A percentile compares a stretch with the other conserved stretches of the same genome.
phyloP scores from a whole-genome alignment of 1,140 invertebrate genomes.

The Ostrea edulis region DNA sequence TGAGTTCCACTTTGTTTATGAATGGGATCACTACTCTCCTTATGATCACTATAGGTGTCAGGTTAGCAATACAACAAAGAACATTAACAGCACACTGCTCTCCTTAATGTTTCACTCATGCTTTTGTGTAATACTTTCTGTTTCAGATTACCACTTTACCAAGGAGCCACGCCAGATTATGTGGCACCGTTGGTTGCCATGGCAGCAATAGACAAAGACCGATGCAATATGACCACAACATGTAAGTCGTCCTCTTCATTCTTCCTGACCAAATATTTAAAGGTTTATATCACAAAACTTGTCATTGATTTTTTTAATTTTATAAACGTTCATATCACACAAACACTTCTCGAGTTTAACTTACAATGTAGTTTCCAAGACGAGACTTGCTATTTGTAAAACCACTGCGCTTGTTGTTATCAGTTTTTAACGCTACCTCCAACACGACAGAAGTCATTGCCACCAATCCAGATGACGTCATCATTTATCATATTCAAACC shows the following conservation, averaged over 20 bases:
- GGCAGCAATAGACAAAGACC: slow-evolving; percentile 49
- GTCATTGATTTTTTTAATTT: neutral
- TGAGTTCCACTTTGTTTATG: slow-evolving; percentile 65
- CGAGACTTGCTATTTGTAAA: neutral
- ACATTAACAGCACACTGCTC: no score
- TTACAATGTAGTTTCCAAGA: neutral
- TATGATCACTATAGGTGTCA: slow-evolving; percentile 61
- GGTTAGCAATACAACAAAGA: slow-evolving; percentile 36
- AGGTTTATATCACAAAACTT: no score
- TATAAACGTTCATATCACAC: no score
- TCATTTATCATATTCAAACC: slow-evolving; percentile 28
- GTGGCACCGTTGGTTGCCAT: slow-evolving; percentile 54
- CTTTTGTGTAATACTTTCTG: no score
- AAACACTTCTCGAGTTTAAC: no score
- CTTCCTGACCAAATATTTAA: neutral
- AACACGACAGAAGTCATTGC: neutral
- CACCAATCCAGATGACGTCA: neutral
- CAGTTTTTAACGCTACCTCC: slow-evolving; percentile 13
- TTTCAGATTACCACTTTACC: slow-evolving; percentile 55
- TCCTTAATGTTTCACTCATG: no score
- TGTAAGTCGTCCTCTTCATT: neutral
- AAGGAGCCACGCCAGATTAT: slow-evolving; percentile 58
- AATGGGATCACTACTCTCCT: slow-evolving; percentile 64
- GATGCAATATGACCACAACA: slow-evolving; percentile 43
- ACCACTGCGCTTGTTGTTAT: neutral